Base-by-base conservation (phyloP, 2,888 invertebrate genomes). In the Drosophila formosana region DNA sequence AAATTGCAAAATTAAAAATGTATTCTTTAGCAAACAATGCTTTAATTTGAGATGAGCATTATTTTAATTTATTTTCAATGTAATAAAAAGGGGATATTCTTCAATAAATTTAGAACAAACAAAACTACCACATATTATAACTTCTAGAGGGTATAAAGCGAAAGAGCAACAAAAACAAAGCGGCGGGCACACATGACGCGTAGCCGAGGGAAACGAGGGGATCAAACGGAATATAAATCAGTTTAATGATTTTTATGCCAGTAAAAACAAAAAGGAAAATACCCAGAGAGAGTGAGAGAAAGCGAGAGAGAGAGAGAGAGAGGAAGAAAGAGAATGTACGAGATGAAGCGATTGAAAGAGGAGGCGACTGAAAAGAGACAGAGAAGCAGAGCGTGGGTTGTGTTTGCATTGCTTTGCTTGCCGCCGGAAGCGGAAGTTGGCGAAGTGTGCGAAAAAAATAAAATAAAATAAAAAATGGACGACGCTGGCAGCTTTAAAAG, bases 201-300 rank as follows among this genome's bases (percentile, higher is more conserved):
- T 64, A 58, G 70, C 46, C 61, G 64, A 66, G 56, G 64, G 63
- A 69, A 58, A 41, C 66, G 46, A 56, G 63, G 67, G 77, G 80
- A 85, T 88, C 89, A 88, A 89, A 86, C 82, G 78, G 88, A 83
- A 88, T 88, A 89, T 88, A 88, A 88, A 88, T 88, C 88, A 88
- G 86, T 88, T 88, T 83, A 89, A 88, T 89, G 88, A 88, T 89
- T 88, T 83, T 77, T 71, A 77, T 77, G 80, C 82, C 69, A 79
- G 71, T 18, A 69, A 75, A 72, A 84, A 84, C 73, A 75, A 84
- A 77, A 67, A 78, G 32, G 43, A 32, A 53, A 50, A 57, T 57
- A 57, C 46, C 55, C 60, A 60, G 52, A 43, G 39, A 43, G 39
- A 60, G 52, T 28, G n/a, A 45, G 51, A 11, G 4, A 9, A 47